phyloP scores from a whole-genome alignment of 64 coral and sea anemone species.

The Hydrozoanthus tunicans region DNA sequence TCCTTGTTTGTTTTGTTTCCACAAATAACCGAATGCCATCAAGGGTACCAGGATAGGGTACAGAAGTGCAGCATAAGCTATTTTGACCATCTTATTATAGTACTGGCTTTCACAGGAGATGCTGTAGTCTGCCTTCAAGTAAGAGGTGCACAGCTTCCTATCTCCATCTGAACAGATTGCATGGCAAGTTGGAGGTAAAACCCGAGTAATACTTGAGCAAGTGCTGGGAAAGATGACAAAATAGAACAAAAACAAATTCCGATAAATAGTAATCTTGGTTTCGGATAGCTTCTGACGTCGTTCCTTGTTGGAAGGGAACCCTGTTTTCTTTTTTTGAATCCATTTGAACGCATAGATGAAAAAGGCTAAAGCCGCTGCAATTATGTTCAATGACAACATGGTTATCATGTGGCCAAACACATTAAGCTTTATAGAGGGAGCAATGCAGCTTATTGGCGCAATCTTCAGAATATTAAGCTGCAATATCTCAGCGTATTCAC shows the following conservation, averaged over 20 bases:
- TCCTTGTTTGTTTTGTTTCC: slow-evolving; percentile 9
- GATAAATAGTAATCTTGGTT: slow-evolving; percentile 20
- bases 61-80: slow-evolving; percentile 20
- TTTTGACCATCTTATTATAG: background rate
- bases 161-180: slow-evolving; percentile 47
- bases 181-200: slow-evolving; percentile 58
- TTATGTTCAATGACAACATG: slow-evolving; percentile 19
- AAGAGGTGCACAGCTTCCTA: slow-evolving; percentile 3
- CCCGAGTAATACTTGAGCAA: slow-evolving; percentile 23
- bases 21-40: slow-evolving; percentile 4
- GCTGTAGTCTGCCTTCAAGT: slow-evolving; percentile 57
- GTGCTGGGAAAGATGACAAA: slow-evolving; percentile 59
- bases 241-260: slow-evolving; percentile 44
- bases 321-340: background rate
- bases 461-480: slow-evolving; percentile 62
- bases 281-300: slow-evolving; percentile 10
- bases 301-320: background rate
- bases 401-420: slow-evolving; percentile 38
- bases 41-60: slow-evolving; percentile 23
- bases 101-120: background rate
- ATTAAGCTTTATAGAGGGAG: slow-evolving; percentile 25
- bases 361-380: background rate
- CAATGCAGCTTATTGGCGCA: slow-evolving; percentile 55
- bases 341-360: background rate
- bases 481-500: slow-evolving; percentile 52